phyloP scores from a whole-genome alignment of 2,797 vertebrate species.

The Myoxocephalus aenaeus region DNA sequence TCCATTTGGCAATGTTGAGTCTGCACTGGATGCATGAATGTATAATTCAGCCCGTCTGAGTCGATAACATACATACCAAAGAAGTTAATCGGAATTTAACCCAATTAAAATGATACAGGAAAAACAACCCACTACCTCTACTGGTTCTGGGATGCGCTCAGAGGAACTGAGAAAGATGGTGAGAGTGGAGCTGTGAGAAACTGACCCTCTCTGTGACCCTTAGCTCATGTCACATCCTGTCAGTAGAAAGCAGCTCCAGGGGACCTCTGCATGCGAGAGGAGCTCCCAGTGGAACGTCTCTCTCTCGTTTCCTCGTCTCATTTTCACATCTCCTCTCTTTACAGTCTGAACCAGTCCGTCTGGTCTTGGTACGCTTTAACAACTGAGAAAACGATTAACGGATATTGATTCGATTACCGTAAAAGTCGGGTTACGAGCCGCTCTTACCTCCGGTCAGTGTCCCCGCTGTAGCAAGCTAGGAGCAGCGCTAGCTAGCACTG shows the following conservation, averaged over 20 bases:
- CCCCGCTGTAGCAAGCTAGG: no score
- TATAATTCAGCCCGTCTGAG: slow-evolving; percentile 21
- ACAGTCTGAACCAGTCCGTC: neutral
- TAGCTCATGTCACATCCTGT: slow-evolving; percentile 76
- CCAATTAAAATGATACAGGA: neutral
- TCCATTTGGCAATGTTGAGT: slow-evolving; percentile 33
- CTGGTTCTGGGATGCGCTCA: neutral
- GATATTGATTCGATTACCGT: neutral
- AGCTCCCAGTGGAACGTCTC: slow-evolving; percentile 51
- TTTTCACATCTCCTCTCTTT: slow-evolving; percentile 7
- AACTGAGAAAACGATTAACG: slow-evolving; percentile 13
- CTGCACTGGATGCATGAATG: slow-evolving; percentile 11
- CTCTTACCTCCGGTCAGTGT: no score
- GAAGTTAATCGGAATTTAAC: slow-evolving; percentile 1
- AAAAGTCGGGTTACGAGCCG: no score
- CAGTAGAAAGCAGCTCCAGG: slow-evolving; percentile 56
- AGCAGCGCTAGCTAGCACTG: no score
- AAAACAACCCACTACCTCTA: neutral
- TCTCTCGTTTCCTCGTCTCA: slow-evolving; percentile 11
- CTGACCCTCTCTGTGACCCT: slow-evolving; percentile 61
- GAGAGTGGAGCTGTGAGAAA: slow-evolving; percentile 63
- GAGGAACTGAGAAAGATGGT: slow-evolving; percentile 16
- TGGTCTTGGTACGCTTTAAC: slow-evolving; percentile 1
- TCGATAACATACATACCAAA: neutral
- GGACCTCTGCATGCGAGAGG: slow-evolving; percentile 54